These are phyloP conservation scores for Polyommatus iphigenia DNA, from an alignment of 2,888 invertebrate genomes.

Conservation along the genomic window DNA sequence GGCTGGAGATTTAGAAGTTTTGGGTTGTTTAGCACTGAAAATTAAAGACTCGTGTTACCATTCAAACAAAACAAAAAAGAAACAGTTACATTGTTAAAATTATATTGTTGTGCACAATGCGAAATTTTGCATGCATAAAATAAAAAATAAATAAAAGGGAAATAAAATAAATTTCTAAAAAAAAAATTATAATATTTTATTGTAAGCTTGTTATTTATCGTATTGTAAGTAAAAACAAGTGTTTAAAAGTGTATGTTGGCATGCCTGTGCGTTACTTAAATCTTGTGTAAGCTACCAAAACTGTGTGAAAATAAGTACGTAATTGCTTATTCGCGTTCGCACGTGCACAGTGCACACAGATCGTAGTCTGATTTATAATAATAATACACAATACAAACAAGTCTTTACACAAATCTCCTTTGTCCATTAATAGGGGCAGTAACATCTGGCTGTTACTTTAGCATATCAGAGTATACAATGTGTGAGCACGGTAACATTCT, in stretches of 20 bases:
- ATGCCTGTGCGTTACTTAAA: background rate
- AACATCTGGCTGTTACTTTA: background rate
- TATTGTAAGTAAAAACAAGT: background rate
- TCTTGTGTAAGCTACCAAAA: background rate
- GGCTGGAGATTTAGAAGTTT: slow-evolving; percentile 62
- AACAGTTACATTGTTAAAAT: slow-evolving; percentile 17
- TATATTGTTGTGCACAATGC: slow-evolving; percentile 1
- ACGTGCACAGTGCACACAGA: background rate
- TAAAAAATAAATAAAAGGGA: background rate
- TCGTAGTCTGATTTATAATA: background rate
- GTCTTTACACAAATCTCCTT: background rate
- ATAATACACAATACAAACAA: background rate
- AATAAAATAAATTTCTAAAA: background rate
- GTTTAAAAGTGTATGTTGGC: background rate
- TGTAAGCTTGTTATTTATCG: background rate
- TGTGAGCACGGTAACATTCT: background rate
- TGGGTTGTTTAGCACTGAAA: slow-evolving; percentile 65
- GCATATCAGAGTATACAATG: background rate
- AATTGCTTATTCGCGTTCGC: background rate
- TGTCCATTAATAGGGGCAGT: background rate
- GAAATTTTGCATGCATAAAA: slow-evolving; percentile 21
- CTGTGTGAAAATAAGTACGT: background rate
- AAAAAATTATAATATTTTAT: background rate
- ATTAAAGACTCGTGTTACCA: slow-evolving; percentile 56
- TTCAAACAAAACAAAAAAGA: slow-evolving; percentile 38